Base-by-base conservation (phyloP, 2,797 vertebrate genomes). In the Nyctalus aviator region DNA sequence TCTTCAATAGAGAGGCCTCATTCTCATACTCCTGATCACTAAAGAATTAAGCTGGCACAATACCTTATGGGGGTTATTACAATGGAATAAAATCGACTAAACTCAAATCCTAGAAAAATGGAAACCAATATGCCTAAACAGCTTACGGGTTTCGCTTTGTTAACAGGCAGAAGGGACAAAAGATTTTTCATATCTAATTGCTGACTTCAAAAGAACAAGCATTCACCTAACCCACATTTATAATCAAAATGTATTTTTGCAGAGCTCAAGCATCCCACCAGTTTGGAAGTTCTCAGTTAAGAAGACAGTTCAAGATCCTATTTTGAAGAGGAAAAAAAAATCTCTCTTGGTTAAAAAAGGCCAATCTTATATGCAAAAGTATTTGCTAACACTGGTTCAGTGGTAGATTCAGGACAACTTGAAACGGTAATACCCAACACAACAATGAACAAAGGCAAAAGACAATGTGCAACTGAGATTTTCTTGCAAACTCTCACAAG, bases 121-220 rank as follows among this genome's bases (percentile, higher is more conserved):
- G 86, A 75, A 96, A 94, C 68, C 76, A 69, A 88, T 93, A 94
- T 72, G 57, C 73, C 88, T 93, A 75, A 96, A 81, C n/a, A 87
- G 96, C 84, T 96, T 92, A 95, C 41, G 48, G 69, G 84, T 93
- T 90, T 96, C 72, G 55, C 76, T 81, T 76, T 95, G 69, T 88
- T 44, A 94, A 84, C 21, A 75, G 41, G 20, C 17, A 79, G 53
- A 72, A 95, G 17, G 62, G 6, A 84, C 82, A 84, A 94, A 91
- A 85, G 78, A 95, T 20, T 86, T 66, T 97, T 96, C 92, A 95
- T 62, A 86, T n/a, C 14, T 79, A 77, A 69, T 44, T 90, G 30
- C n/a, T 64, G 30, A 69, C 83, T 81, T 90, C 73, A 95, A 96
- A 91, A 84, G 53, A 27, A 66, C 14, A 84, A 85, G 68, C 57